Percentiles rank a stretch among this genome's conserved stretches.
Conservation (phyloP, 2,797 vertebrate genomes). For the Rhinichthys osculus region DNA sequence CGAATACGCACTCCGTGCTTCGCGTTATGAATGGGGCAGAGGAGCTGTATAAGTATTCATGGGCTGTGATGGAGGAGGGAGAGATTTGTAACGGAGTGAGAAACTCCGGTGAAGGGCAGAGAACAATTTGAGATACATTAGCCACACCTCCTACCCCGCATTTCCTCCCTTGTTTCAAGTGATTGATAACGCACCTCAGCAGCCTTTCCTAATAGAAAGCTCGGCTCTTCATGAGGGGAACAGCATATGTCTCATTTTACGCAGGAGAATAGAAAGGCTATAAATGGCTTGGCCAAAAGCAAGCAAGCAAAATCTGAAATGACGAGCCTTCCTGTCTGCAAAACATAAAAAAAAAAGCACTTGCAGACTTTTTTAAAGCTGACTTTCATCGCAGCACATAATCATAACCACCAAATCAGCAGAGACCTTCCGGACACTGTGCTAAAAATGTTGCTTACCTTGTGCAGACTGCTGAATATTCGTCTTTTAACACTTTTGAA, state of each 20-base stretch:
- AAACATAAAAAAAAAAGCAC: conserved; percentile 12
- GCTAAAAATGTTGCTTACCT: conserved; percentile 30
- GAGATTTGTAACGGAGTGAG: conserved; percentile 40
- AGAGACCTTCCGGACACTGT: not conserved
- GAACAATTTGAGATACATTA: conserved; percentile 54
- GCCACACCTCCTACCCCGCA: conserved; percentile 32
- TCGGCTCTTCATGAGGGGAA: conserved; percentile 34
- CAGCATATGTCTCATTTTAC: conserved; percentile 30
- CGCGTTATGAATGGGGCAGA: conserved; percentile 19
- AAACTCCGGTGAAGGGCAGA: conserved; percentile 46
- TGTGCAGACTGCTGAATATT: not conserved
- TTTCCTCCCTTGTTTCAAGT: conserved; percentile 45
- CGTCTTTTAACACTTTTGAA: conserved; percentile 34
- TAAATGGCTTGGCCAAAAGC: conserved; percentile 25
- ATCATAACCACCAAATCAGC: conserved; percentile 19
- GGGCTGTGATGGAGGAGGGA: conserved; percentile 19
- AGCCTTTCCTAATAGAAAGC: conserved; percentile 35
- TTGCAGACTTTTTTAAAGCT: conserved; percentile 36
- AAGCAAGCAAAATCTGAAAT: conserved; percentile 21
- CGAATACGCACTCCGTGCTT: not conserved
- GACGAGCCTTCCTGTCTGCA: conserved; percentile 21
- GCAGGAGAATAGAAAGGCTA: conserved; percentile 31
- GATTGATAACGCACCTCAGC: conserved; percentile 52
- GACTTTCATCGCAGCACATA: conserved; percentile 19
- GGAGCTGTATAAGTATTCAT: conserved; percentile 45